Conservation (phyloP, 1,140 invertebrate genomes). For the Drosophila malerkotliana region DNA sequence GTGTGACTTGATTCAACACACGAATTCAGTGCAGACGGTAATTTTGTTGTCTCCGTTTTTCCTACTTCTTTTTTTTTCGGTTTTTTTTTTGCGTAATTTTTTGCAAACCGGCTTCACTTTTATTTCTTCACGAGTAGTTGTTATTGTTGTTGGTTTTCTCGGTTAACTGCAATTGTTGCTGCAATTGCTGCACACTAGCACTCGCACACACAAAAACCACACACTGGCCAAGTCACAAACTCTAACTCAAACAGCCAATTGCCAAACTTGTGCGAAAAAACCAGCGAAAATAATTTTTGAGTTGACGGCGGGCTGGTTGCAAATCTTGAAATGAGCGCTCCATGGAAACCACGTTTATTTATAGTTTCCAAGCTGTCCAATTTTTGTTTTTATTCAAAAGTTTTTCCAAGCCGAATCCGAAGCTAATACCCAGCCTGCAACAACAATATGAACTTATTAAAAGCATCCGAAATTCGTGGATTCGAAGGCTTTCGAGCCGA, state of each 20-base stretch:
- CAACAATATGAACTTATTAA: slow-evolving; percentile 15
- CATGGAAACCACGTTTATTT: slow-evolving; percentile 80
- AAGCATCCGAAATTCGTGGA: slow-evolving; percentile 42
- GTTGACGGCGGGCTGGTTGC: slow-evolving; percentile 70
- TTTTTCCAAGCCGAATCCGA: slow-evolving; percentile 65
- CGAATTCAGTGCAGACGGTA: slow-evolving; percentile 39
- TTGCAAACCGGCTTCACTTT: slow-evolving; percentile 78
- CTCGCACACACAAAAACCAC: slow-evolving; percentile 21
- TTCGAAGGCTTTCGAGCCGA: slow-evolving; percentile 6
- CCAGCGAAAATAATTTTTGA: slow-evolving; percentile 37
- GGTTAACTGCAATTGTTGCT: slow-evolving; percentile 81
- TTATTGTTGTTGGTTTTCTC: slow-evolving; percentile 63
- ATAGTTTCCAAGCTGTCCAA: slow-evolving; percentile 71
- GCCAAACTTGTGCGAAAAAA: slow-evolving; percentile 55
- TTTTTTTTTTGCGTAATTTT: slow-evolving; percentile 72
- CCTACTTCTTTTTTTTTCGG: slow-evolving; percentile 25
- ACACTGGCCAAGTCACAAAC: background rate
- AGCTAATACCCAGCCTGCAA: slow-evolving; percentile 7
- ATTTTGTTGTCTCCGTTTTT: slow-evolving; percentile 56
- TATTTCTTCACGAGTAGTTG: slow-evolving; percentile 67
- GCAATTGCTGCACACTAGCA: slow-evolving; percentile 54
- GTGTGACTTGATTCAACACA: slow-evolving; percentile 56
- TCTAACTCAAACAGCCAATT: slow-evolving; percentile 32
- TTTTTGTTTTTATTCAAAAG: slow-evolving; percentile 51
- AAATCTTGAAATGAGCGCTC: slow-evolving; percentile 82